Base-by-base conservation (phyloP, 2,888 invertebrate genomes). In the Myopa testacea region DNA sequence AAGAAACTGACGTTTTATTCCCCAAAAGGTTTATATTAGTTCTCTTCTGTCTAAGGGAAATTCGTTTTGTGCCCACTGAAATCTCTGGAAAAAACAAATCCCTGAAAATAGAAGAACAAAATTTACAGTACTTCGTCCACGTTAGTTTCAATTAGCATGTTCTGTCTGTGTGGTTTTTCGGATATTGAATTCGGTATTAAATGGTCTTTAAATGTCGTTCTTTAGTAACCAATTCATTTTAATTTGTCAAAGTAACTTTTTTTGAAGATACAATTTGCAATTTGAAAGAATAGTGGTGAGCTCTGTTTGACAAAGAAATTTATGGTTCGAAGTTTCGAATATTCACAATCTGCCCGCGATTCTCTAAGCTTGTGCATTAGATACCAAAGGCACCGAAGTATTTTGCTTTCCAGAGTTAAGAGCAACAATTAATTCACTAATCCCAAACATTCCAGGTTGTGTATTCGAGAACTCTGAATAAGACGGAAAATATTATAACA, bases 161-260 rank as follows among this genome's bases (percentile, higher is more conserved):
- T 70, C 70, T 40, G 60, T 73, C 73, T 73, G 73, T 73, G 73
- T 73, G 73, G 73, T 73, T 73, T 10, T 62, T 12, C 4, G 65
- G 10, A 10, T 7, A 10, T 65, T 34, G 34, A 65, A 14, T 34
- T 65, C 37, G 0, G 37, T 55, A 6, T 55, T 63, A 67, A 37
- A 45, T 45, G 10, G 67, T 67, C 16, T 67, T 38, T 12, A 40
- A 55, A 3, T 2, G 50, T 50, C 50, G 14, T 14, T 50, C 14
- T 50, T 14, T 50, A 8, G 50, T 50, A 14, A 60, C 4, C 16
- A 19, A 12, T 12, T 12, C 26, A 26, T 26, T 26, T 26, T 26
- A 26, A 26, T 26, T 26, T 26, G 63, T 63, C 63, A 63, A n/a
- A 26, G 10, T 26, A 26, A 19, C 34, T 67, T 16, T n/a, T 16